Percentiles rank a stretch among this genome's conserved stretches.
phyloP scores from a whole-genome alignment of 2,888 invertebrate species.

The Ormyrus thymus region DNA sequence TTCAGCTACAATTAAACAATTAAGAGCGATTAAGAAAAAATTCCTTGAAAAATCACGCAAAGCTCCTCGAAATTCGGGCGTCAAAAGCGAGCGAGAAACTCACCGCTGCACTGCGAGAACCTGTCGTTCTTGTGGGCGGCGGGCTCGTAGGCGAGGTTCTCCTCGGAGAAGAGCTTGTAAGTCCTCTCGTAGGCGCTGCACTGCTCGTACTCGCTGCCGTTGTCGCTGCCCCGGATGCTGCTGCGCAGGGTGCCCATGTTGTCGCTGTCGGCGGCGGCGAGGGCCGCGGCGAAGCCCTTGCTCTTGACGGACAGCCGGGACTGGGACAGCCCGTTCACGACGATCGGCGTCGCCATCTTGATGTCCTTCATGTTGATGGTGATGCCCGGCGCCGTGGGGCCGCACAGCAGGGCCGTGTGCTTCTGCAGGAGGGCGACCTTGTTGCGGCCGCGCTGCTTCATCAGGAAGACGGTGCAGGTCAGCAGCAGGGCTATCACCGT shows the following conservation, averaged over 20 bases:
- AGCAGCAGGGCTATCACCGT: constrained; percentile 81
- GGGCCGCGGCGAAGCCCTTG: constrained; percentile 63
- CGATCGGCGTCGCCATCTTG: constrained; percentile 78
- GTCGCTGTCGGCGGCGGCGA: constrained; percentile 73
- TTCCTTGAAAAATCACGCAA: not conserved
- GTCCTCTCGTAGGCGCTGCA: constrained; percentile 69
- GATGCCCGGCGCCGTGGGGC: constrained; percentile 77
- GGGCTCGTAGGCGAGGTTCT: constrained; percentile 62
- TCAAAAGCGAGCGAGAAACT: constrained; percentile 60
- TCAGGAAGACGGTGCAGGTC: constrained; percentile 80
- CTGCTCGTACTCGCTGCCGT: constrained; percentile 73
- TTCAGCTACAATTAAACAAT: no score
- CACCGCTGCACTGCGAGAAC: constrained; percentile 76
- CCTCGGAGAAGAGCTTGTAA: constrained; percentile 68
- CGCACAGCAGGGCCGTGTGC: constrained; percentile 79
- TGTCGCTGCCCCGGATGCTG: constrained; percentile 72
- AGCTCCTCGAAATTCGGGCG: not conserved
- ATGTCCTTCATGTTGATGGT: constrained; percentile 80
- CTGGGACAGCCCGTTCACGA: constrained; percentile 77
- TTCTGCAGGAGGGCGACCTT: constrained; percentile 80
- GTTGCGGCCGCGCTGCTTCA: constrained; percentile 81
- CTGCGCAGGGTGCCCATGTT: constrained; percentile 68
- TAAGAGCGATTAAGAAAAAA: no score
- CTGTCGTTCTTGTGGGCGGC: constrained; percentile 62
- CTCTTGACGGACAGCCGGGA: constrained; percentile 76